These are phyloP conservation scores for Scortum barcoo DNA, from an alignment of 2,113 vertebrate species.

Conservation along the genomic window DNA sequence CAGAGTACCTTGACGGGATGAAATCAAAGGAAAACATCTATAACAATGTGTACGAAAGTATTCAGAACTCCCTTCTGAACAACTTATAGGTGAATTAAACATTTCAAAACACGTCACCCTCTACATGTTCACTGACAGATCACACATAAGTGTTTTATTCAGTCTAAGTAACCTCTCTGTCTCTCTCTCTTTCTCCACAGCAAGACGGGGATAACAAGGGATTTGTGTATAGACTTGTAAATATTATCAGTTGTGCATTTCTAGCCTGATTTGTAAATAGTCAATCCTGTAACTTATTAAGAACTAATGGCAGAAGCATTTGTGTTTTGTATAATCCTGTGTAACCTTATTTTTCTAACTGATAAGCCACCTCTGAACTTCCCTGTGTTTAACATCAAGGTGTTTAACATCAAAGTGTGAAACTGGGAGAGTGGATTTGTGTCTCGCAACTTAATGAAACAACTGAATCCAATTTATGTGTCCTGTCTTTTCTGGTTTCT, in stretches of 20 bases:
- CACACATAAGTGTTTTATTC: background rate
- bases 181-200: slow-evolving; percentile 59
- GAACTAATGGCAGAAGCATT: slow-evolving; percentile 62
- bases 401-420: slow-evolving; percentile 32
- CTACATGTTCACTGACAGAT: background rate
- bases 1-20: slow-evolving; percentile 85
- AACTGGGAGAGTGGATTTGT: slow-evolving; percentile 39
- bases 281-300: slow-evolving; percentile 73
- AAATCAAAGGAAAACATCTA: slow-evolving; percentile 82
- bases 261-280: slow-evolving; percentile 82
- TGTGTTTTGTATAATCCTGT: slow-evolving; percentile 78
- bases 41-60: slow-evolving; percentile 76
- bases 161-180: background rate
- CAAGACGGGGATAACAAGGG: slow-evolving; percentile 37
- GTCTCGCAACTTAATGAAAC: slow-evolving; percentile 60
- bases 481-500: slow-evolving; percentile 51
- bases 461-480: slow-evolving; percentile 36
- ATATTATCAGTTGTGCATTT: slow-evolving; percentile 75
- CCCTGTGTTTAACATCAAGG: slow-evolving; percentile 66
- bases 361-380: slow-evolving; percentile 61
- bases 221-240: slow-evolving; percentile 86
- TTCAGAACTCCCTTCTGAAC: slow-evolving; percentile 86
- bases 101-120: background rate
- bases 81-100: slow-evolving; percentile 79
- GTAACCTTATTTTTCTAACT: slow-evolving; percentile 73